Conservation (phyloP, 2,888 invertebrate genomes). For the Emesis furor region DNA sequence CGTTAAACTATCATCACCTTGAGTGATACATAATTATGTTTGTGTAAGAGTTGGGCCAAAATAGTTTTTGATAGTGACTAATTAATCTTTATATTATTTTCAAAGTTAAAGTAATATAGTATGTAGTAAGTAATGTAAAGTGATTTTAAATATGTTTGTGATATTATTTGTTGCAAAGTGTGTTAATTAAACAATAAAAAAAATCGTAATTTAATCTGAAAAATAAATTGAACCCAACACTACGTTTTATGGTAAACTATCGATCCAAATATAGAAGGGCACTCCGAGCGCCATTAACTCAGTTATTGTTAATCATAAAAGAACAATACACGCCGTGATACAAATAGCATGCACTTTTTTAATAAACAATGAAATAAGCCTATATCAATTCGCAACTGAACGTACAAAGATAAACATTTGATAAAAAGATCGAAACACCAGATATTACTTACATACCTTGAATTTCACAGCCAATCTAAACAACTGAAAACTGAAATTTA, state of each 20-base stretch:
- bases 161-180: neutral
- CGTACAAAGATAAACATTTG: conserved; percentile 81
- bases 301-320: conserved; percentile 83
- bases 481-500: conserved; percentile 92
- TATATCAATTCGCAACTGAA: conserved; percentile 75
- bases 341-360: conserved; percentile 85
- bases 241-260: conserved; percentile 87
- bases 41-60: conserved; percentile 18
- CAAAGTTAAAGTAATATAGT: neutral
- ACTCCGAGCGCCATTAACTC: conserved; percentile 87
- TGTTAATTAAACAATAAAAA: neutral
- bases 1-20: neutral
- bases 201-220: conserved; percentile 86
- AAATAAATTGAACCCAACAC: conserved; percentile 85
- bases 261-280: conserved; percentile 89
- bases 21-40: conserved; percentile 12
- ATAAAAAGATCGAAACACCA: conserved; percentile 83
- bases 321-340: conserved; percentile 86
- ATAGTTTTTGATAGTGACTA: neutral
- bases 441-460: conserved; percentile 89
- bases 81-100: neutral
- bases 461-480: conserved; percentile 92
- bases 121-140: neutral
- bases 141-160: conserved; percentile 3
- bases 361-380: conserved; percentile 75